Conservation (phyloP, 2,797 vertebrate species). For the Phyllotis vaccarum region DNA sequence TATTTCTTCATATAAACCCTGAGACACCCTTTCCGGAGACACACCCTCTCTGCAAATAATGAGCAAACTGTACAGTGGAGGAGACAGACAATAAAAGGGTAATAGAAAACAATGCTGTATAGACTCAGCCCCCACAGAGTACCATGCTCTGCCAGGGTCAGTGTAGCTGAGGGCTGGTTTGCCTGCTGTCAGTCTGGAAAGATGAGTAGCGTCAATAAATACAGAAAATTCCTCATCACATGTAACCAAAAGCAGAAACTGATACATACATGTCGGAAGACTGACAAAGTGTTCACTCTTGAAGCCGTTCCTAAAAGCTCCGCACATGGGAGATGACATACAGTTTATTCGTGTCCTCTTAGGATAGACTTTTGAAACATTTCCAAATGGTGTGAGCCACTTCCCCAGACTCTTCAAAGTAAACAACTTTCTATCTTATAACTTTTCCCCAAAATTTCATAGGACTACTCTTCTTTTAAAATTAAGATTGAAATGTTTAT, state of each 20-base stretch:
- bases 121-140: constrained; percentile 28
- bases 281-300: background rate
- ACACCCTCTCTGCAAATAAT: background rate
- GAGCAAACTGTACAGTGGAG: background rate
- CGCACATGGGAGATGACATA: background rate
- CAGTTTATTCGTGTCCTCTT: background rate
- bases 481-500: background rate
- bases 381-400: background rate
- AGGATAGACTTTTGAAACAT: background rate
- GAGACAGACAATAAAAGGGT: constrained; percentile 54
- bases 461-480: background rate
- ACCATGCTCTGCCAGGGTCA: constrained; percentile 69
- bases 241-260: background rate
- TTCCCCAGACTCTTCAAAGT: background rate
- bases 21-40: background rate
- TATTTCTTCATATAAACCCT: background rate
- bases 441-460: background rate
- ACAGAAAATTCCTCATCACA: background rate
- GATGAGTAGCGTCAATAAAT: background rate
- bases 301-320: background rate
- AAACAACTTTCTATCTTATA: background rate
- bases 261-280: background rate
- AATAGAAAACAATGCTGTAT: constrained; percentile 48
- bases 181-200: background rate
- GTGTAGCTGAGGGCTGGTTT: background rate